phyloP scores from a whole-genome alignment of 2,888 invertebrate genomes.

The Hypolimnas misippus region DNA sequence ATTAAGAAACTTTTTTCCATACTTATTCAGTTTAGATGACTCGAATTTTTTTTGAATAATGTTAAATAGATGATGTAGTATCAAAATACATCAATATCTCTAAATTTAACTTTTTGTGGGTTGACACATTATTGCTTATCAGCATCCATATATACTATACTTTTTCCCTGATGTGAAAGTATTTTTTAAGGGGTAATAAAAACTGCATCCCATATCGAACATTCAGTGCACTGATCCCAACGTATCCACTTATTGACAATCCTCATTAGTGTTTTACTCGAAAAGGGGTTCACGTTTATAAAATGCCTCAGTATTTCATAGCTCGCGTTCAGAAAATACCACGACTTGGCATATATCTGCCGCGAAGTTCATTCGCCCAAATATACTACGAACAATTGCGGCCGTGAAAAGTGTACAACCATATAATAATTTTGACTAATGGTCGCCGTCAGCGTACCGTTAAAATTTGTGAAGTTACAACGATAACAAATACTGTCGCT shows the following conservation, averaged over 20 bases:
- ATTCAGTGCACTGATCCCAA: background rate
- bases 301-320: conserved; percentile 18
- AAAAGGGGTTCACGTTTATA: conserved; percentile 6
- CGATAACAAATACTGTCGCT: conserved; percentile 12
- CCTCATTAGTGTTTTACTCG: background rate
- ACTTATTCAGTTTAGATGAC: too few relatives aligned
- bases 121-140: too few relatives aligned
- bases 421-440: conserved; percentile 24
- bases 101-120: too few relatives aligned
- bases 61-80: too few relatives aligned
- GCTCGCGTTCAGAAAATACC: conserved; percentile 13
- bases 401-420: conserved; percentile 26
- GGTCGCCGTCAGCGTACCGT: conserved; percentile 11
- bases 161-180: too few relatives aligned
- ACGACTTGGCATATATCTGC: conserved; percentile 13
- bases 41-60: too few relatives aligned
- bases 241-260: background rate
- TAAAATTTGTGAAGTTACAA: conserved; percentile 15
- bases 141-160: too few relatives aligned
- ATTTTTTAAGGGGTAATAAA: background rate
- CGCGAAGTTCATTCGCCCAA: conserved; percentile 21
- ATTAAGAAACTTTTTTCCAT: too few relatives aligned
- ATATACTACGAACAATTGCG: conserved; percentile 27
- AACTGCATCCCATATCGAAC: background rate
- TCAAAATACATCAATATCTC: too few relatives aligned